Percentiles rank a stretch among this genome's conserved stretches.
phyloP scores from a whole-genome alignment of 1,140 invertebrate species.

The Aphis gossypii region DNA sequence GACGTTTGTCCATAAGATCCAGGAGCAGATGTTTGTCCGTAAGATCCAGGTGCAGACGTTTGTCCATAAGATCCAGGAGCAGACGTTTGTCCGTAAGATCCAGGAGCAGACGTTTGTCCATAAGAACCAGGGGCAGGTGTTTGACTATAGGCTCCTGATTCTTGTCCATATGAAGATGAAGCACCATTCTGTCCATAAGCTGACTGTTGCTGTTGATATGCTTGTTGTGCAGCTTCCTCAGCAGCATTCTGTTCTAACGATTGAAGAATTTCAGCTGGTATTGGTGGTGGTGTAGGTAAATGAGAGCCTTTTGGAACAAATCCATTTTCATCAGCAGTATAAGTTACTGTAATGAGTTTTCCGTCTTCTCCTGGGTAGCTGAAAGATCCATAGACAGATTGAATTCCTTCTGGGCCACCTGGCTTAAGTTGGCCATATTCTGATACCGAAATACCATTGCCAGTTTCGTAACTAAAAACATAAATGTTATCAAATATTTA shows the following conservation, averaged over 20 bases:
- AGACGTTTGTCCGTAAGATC: slow-evolving; percentile 14
- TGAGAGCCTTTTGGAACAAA: slow-evolving; percentile 69
- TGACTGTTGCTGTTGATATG: slow-evolving; percentile 41
- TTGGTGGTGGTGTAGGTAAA: slow-evolving; percentile 73
- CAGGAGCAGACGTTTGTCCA: slow-evolving; percentile 14
- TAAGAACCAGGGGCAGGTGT: slow-evolving; percentile 3
- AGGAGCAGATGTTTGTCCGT: background rate
- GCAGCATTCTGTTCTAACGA: slow-evolving; percentile 71
- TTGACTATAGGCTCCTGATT: background rate
- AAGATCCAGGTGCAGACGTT: background rate
- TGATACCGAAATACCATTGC: slow-evolving; percentile 73
- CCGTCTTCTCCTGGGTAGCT: slow-evolving; percentile 80
- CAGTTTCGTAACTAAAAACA: slow-evolving; percentile 70
- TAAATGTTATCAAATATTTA: slow-evolving; percentile 4
- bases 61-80: slow-evolving; percentile 5
- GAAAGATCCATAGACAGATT: slow-evolving; percentile 68
- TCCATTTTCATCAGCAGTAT: slow-evolving; percentile 80
- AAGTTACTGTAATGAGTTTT: slow-evolving; percentile 72
- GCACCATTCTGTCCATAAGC: slow-evolving; percentile 26
- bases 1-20: background rate
- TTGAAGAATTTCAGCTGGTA: slow-evolving; percentile 76
- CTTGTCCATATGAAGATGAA: slow-evolving; percentile 30
- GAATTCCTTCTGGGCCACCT: slow-evolving; percentile 68
- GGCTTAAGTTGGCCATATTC: slow-evolving; percentile 76
- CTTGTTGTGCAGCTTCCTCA: slow-evolving; percentile 52